These are phyloP conservation scores for Melanotaenia trifasciata DNA, from an alignment of 2,797 vertebrate species.

Conservation along the genomic window DNA sequence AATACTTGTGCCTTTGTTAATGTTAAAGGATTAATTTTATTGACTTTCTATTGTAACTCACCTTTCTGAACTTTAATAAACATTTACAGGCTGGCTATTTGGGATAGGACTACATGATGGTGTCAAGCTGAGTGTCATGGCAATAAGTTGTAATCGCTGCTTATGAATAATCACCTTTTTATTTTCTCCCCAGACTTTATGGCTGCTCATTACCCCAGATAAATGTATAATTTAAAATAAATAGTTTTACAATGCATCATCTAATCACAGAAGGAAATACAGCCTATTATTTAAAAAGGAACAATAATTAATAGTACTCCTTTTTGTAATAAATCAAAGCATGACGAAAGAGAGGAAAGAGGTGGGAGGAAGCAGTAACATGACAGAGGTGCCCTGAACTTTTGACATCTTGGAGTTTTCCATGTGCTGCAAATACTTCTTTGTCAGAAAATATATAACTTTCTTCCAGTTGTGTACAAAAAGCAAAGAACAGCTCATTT, in stretches of 20 bases:
- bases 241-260: too few species aligned
- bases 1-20: too few species aligned
- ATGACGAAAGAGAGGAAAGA: background rate
- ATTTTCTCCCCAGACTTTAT: background rate
- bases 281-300: background rate
- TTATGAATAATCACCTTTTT: background rate
- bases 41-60: too few species aligned
- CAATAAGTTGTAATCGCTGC: background rate
- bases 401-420: constrained; percentile 2
- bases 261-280: too few species aligned
- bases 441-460: background rate
- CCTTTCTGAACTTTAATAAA: too few species aligned
- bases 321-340: background rate
- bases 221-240: background rate
- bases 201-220: background rate
- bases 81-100: too few species aligned
- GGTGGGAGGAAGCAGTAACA: constrained; percentile 1
- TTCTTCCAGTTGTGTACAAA: too few species aligned
- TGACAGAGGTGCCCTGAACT: background rate
- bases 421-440: background rate
- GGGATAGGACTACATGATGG: background rate
- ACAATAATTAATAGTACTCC: background rate
- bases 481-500: too few species aligned
- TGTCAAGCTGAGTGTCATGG: background rate
- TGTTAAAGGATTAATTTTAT: too few species aligned